Evolutionary conservation across 2,113 vertebrate genomes (phyloP), one percentile per base, ranked within the genome.

Genomic region (Pedionomus torquatus): DNA sequence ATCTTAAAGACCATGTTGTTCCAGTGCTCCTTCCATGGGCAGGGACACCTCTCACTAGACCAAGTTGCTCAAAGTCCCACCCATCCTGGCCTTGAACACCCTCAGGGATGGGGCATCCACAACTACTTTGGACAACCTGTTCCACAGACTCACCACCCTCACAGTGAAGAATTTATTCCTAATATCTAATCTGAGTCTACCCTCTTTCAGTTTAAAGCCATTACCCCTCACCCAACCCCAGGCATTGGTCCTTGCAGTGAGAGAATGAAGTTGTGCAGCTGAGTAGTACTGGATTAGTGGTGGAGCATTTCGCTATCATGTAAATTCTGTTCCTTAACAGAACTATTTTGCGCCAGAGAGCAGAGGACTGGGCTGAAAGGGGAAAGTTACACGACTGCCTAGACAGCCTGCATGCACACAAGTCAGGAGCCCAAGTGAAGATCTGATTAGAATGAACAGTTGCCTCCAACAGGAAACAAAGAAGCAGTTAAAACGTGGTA

Each of bases 401-500:
- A 26, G 51, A 7, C 3, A 44, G 31, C 0, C 0, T 41, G 30
- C 2, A 0, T 33, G 16, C 43, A 16, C 28, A 30, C 17, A 44
- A 66, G 13, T 12, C 41, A 28, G 46, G 23, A 71, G 21, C 18
- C 18, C 55, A 44, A 43, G 35, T 8, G 48, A 69, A 44, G 16
- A 37, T 19, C 28, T 10, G 3, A 48, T 26, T 28, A 43, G 46
- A 24, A 13, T 17, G 35, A 68, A 60, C 39, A 12, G 44, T 17
- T 69, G 25, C 7, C 17, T 39, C 12, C 39, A 33, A 6, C 1
- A 0, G 25, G 39, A 74, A 86, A 68, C 4, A 33, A 55, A 83
- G 35, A 28, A 58, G n/a, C 3, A 0, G 17, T 63, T 87, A 24
- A 76, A 83, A 72, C 19, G 19, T 37, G 13, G 31, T 18, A 74